Conservation (phyloP, 2,113 vertebrate genomes). For the Protobothrops mucrosquamatus region DNA sequence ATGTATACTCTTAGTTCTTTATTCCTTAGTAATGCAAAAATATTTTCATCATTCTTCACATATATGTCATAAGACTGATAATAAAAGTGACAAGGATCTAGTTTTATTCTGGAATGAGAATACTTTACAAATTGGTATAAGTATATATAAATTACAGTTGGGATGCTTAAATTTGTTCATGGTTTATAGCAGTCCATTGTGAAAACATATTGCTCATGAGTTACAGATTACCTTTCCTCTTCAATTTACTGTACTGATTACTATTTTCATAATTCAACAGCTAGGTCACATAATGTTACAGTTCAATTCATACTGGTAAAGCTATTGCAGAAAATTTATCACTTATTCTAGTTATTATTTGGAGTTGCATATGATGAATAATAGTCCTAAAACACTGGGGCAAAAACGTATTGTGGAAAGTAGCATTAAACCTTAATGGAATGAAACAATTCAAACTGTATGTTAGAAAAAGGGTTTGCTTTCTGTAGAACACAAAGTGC, state of each 20-base stretch:
- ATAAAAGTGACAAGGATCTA: not conserved
- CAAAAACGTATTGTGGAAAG: not conserved
- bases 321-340: conserved; percentile 42
- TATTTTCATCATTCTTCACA: not conserved
- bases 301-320: conserved; percentile 47
- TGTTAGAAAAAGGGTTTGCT: not conserved
- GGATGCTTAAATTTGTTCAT: not conserved
- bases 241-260: conserved; percentile 47
- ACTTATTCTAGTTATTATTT: conserved; percentile 23
- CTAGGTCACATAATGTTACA: conserved; percentile 36
- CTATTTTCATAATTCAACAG: conserved; percentile 27
- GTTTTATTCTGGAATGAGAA: not conserved
- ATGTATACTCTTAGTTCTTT: not conserved
- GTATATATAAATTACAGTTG: not conserved
- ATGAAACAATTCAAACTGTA: not conserved
- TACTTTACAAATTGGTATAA: not conserved
- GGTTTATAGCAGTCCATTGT: not conserved
- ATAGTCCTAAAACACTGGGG: not conserved
- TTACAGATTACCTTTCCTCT: not conserved
- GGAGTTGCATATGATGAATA: conserved; percentile 27
- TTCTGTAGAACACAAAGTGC: not conserved
- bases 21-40: not conserved
- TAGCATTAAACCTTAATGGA: not conserved
- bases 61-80: not conserved
- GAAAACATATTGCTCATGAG: not conserved